Evolutionary conservation across 2,113 vertebrate genomes (phyloP).

Genomic region (Aspiorhynchus laticeps): DNA sequence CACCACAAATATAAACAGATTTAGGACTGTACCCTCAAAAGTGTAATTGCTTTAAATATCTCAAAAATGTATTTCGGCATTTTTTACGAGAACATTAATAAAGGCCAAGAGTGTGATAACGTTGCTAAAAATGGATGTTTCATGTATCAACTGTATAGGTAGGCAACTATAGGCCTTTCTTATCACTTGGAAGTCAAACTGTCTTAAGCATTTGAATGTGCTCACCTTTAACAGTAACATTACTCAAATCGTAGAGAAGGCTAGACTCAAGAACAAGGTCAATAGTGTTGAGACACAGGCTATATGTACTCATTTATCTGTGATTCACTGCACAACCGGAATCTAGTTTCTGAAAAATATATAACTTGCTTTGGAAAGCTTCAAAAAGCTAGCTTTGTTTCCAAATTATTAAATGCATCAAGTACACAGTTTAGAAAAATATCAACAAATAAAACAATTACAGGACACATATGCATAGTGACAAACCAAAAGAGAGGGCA

Average conservation of each 20-base stretch:
- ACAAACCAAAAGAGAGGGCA: not conserved
- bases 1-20: too few relatives aligned
- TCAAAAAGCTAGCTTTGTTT: conserved; percentile 15
- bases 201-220: not conserved
- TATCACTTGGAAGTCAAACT: not conserved
- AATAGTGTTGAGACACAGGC: conserved; percentile 7
- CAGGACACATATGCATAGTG: conserved; percentile 7
- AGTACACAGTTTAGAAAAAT: too few relatives aligned
- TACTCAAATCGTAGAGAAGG: conserved; percentile 9
- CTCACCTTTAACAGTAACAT: conserved; percentile 1
- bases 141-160: too few relatives aligned
- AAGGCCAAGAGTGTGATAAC: too few relatives aligned
- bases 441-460: conserved; percentile 10
- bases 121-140: too few relatives aligned
- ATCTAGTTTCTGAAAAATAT: not conserved
- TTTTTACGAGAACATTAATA: too few relatives aligned
- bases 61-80: too few relatives aligned
- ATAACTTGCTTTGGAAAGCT: conserved; percentile 6
- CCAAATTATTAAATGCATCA: conserved; percentile 10
- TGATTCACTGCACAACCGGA: conserved; percentile 6
- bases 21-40: too few relatives aligned
- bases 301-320: conserved; percentile 3
- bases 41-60: too few relatives aligned
- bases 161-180: conserved; percentile 13
- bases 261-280: conserved; percentile 3